Conservation (phyloP, 2,888 invertebrate species). For the Camptogramma bilineatum region DNA sequence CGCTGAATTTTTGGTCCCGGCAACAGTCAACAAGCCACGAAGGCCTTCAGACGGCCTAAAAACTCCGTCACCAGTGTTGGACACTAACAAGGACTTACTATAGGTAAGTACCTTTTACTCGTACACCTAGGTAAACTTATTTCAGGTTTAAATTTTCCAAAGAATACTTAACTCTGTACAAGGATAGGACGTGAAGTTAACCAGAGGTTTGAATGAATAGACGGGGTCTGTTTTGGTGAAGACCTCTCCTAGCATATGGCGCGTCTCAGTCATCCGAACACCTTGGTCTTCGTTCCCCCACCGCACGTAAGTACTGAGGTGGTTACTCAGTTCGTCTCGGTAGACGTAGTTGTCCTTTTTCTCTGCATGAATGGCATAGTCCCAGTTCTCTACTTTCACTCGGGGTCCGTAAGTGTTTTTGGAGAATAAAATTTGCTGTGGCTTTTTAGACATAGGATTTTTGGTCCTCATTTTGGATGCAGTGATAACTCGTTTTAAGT, state of each 20-base stretch:
- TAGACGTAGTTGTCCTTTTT: slow-evolving; percentile 82
- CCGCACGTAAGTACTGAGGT: slow-evolving; percentile 77
- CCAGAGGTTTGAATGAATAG: slow-evolving; percentile 76
- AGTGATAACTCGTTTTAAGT: background rate
- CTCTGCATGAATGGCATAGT: slow-evolving; percentile 67
- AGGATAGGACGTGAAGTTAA: slow-evolving; percentile 79
- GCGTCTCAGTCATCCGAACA: slow-evolving; percentile 73
- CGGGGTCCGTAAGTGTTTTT: slow-evolving; percentile 71
- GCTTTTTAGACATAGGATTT: slow-evolving; percentile 72
- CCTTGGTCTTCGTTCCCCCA: slow-evolving; percentile 73
- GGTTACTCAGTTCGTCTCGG: slow-evolving; percentile 74
- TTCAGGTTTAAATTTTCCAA: background rate
- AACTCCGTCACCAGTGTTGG: too few relatives aligned
- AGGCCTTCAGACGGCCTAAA: too few relatives aligned
- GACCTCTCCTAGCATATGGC: slow-evolving; percentile 76
- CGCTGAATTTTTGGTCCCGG: too few relatives aligned
- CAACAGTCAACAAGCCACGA: too few relatives aligned
- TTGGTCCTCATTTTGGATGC: slow-evolving; percentile 57
- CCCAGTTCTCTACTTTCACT: slow-evolving; percentile 80
- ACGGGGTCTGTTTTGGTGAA: slow-evolving; percentile 71
- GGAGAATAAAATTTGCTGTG: slow-evolving; percentile 76
- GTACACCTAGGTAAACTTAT: too few relatives aligned
- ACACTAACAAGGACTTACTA: too few relatives aligned
- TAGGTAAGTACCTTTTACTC: too few relatives aligned
- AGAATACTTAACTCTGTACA: slow-evolving; percentile 75